Conservation (phyloP, 2,888 invertebrate species). For the Steromphala cineraria region DNA sequence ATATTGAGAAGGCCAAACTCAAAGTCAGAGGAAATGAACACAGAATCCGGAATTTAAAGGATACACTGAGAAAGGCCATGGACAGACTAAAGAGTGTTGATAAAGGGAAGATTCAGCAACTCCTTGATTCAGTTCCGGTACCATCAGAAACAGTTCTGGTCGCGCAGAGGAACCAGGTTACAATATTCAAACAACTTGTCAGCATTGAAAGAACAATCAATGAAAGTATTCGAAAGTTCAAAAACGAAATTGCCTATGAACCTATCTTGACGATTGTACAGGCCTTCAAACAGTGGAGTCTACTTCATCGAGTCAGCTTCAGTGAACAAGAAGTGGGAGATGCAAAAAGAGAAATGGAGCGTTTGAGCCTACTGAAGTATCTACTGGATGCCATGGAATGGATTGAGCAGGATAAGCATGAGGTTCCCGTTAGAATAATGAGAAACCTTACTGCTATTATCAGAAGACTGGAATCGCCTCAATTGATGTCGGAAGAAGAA, state of each 20-base stretch:
- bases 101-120: not conserved
- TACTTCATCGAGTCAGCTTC: slow-evolving; percentile 5
- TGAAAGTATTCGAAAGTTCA: not conserved
- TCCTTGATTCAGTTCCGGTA: not conserved
- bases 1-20: slow-evolving; percentile 68
- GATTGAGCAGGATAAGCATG: not conserved
- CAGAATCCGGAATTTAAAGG: not conserved
- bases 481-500: slow-evolving; percentile 7
- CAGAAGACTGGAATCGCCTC: not conserved
- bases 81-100: not conserved
- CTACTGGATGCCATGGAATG: not conserved
- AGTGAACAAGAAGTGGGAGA: slow-evolving; percentile 40
- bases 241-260: not conserved
- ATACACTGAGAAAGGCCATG: not conserved
- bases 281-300: not conserved
- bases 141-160: not conserved
- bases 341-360: slow-evolving; percentile 3
- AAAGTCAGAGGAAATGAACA: not conserved
- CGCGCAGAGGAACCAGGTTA: not conserved
- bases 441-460: not conserved
- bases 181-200: not conserved
- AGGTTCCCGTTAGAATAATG: not conserved
- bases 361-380: not conserved
- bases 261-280: not conserved
- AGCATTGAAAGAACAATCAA: not conserved